A percentile compares a stretch with the other conserved stretches of the same genome.
These are phyloP conservation scores for Apeltes quadracus DNA, from an alignment of 2,113 vertebrate species.

Conservation along the genomic window DNA sequence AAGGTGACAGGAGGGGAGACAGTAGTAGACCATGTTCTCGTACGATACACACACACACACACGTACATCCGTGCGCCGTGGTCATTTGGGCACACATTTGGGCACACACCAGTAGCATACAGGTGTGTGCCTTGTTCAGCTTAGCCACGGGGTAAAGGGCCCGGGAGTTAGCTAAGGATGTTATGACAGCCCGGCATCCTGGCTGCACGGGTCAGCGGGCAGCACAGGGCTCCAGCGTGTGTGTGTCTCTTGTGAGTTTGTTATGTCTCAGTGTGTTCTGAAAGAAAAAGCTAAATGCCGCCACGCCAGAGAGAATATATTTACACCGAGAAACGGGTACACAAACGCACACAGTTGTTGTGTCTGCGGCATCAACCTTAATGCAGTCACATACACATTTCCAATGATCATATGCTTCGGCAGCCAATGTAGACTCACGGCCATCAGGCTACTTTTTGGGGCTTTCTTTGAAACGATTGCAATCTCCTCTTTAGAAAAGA, in stretches of 20 bases:
- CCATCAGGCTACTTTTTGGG: slow-evolving; percentile 56
- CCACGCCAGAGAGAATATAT: background rate
- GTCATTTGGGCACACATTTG: too few relatives aligned
- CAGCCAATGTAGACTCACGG: too few relatives aligned
- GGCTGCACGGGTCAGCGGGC: slow-evolving; percentile 57
- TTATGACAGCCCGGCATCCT: slow-evolving; percentile 59
- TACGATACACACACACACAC: slow-evolving; percentile 25
- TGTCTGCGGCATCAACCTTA: too few relatives aligned
- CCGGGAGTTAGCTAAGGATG: slow-evolving; percentile 37
- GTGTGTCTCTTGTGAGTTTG: slow-evolving; percentile 1
- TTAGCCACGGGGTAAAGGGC: slow-evolving; percentile 41
- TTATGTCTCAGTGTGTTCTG: background rate
- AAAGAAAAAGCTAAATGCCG: background rate
- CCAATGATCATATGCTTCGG: too few relatives aligned
- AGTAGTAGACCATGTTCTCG: slow-evolving; percentile 34
- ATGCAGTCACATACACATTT: too few relatives aligned
- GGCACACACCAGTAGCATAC: slow-evolving; percentile 58
- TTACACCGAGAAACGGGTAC: slow-evolving; percentile 8
- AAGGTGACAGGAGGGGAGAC: slow-evolving; percentile 65
- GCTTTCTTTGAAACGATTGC: slow-evolving; percentile 16
- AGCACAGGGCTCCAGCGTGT: slow-evolving; percentile 10
- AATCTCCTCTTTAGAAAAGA: slow-evolving; percentile 38
- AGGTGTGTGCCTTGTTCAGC: slow-evolving; percentile 51
- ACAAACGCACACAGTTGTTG: too few relatives aligned
- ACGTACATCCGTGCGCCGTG: background rate